Evolutionary conservation across 2,888 invertebrate genomes (phyloP), one percentile per base, ranked within the genome.

Genomic region (Apodemia mormo): DNA sequence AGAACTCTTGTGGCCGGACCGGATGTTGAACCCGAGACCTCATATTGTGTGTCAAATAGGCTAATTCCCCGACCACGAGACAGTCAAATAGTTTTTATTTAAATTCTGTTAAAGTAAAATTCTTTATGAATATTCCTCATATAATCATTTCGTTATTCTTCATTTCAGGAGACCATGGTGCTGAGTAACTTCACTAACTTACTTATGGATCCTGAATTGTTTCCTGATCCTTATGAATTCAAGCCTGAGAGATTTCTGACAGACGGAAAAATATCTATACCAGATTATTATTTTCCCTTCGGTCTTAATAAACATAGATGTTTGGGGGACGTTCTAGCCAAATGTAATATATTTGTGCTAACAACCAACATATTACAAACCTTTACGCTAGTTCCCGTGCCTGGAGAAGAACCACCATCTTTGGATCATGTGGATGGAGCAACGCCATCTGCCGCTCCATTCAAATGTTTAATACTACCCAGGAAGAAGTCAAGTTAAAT

Each of bases 221-320:
- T 95, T 89, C 94, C 95, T 0, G 95, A 97, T 68, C 96, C 97
- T 0, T 94, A 96, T 72, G 84, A 88, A 4, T 97, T 97, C 86
- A 94, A 94, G 67, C 97, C 97, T 0, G 97, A 97, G 73, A 92
- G 97, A 70, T 97, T 96, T 84, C 81, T 97, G 5, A 87, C 91
- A 10, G 90, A 95, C 68, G 94, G 95, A 0, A 96, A 95, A 74
- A 85, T 95, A 1, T 84, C 88, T 40, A 81, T 95, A 1, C 96
- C 96, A 0, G 96, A 96, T 29, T 93, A 94, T 61, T 97, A 95
- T 80, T 94, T 96, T 76, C 97, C 97, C 0, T 97, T 97, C 79
- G 97, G 97, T 22, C 88, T 95, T 68, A 96, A 96, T 0, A 96
- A 95, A 77, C 96, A 96, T 81, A 95, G 97, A 68, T 97, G 97